Evolutionary conservation across 2,888 invertebrate species (phyloP).

Genomic region (Philopedon plagiatum): DNA sequence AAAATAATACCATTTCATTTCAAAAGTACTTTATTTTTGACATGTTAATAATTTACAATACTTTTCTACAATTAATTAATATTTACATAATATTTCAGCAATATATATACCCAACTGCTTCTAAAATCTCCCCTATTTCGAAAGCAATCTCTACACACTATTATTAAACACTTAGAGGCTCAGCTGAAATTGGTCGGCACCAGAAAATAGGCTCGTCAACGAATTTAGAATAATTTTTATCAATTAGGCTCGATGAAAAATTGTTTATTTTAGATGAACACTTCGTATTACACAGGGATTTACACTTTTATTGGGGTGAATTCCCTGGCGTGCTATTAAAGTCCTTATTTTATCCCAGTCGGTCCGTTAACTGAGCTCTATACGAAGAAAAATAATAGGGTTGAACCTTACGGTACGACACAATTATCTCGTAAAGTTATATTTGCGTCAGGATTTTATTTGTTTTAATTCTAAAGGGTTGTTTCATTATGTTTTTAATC

Average conservation of each 20-base stretch:
- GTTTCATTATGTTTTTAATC: slow-evolving; percentile 31
- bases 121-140: background rate
- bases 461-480: slow-evolving; percentile 42
- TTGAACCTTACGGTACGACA: slow-evolving; percentile 45
- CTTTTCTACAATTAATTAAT: too few species aligned
- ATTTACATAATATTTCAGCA: too few species aligned
- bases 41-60: too few species aligned
- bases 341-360: slow-evolving; percentile 42
- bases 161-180: slow-evolving; percentile 37
- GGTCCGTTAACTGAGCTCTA: slow-evolving; percentile 34
- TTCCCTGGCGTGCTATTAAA: slow-evolving; percentile 64
- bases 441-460: slow-evolving; percentile 43
- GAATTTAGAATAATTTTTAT: slow-evolving; percentile 60
- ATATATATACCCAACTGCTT: background rate
- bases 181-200: slow-evolving; percentile 46
- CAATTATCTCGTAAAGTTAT: slow-evolving; percentile 48
- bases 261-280: slow-evolving; percentile 61
- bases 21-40: too few species aligned
- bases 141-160: slow-evolving; percentile 17
- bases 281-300: slow-evolving; percentile 60
- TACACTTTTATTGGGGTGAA: slow-evolving; percentile 64
- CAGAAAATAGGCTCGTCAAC: slow-evolving; percentile 43
- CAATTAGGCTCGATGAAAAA: slow-evolving; percentile 65
- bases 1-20: too few species aligned
- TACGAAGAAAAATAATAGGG: slow-evolving; percentile 45